Evolutionary conservation across 2,113 vertebrate species (phyloP).

Genomic region (Panthera uncia): DNA sequence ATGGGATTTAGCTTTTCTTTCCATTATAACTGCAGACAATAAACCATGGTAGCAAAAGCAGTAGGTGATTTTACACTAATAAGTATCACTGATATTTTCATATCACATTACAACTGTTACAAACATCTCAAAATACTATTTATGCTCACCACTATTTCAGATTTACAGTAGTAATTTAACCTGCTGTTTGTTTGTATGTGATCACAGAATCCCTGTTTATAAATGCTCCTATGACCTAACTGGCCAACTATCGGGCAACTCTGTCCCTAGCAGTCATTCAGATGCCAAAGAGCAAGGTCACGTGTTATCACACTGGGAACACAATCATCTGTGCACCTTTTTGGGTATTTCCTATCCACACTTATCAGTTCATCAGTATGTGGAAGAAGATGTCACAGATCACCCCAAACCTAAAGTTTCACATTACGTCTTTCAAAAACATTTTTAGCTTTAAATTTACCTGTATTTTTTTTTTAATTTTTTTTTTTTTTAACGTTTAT

Average conservation of each 20-base stretch:
- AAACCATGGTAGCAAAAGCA: neutral
- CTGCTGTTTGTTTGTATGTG: neutral
- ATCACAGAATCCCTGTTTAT: neutral
- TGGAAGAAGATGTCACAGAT: neutral
- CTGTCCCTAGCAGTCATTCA: neutral
- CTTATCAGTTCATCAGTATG: neutral
- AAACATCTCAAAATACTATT: neutral
- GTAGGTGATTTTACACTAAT: neutral
- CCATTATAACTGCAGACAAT: neutral
- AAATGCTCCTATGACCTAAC: neutral
- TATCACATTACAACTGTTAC: neutral
- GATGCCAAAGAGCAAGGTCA: neutral
- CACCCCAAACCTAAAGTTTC: neutral
- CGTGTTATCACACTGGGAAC: neutral
- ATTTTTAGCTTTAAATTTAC: neutral
- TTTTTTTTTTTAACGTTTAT: too few species aligned
- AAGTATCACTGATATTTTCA: neutral
- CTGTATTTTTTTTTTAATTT: neutral
- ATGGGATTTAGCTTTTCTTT: neutral
- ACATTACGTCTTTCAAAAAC: neutral
- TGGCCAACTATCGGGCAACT: neutral
- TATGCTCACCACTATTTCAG: neutral
- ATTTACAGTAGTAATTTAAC: neutral
- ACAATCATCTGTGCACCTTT: neutral
- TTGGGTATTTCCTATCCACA: neutral